These are phyloP conservation scores for Uropetala carovei DNA, from an alignment of 2,888 invertebrate species.

Conservation along the genomic window DNA sequence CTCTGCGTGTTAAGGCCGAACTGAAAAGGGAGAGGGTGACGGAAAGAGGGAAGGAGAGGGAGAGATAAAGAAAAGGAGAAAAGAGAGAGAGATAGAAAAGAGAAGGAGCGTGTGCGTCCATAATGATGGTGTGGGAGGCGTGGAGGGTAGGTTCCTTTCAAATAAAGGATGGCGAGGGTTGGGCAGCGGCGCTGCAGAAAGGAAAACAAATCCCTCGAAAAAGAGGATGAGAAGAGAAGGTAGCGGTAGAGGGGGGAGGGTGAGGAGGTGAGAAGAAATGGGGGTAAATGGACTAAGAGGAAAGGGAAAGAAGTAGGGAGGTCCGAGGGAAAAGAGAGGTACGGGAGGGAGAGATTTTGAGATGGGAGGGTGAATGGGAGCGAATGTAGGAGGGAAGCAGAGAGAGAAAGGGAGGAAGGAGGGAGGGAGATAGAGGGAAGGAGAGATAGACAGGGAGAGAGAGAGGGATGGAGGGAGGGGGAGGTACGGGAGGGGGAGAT, in stretches of 20 bases:
- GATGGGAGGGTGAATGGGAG: background rate
- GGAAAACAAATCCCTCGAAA: constrained; percentile 19
- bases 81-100: too few species aligned
- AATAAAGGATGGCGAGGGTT: background rate
- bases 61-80: background rate
- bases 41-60: background rate
- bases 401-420: background rate
- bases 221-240: background rate
- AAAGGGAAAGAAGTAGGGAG: too few species aligned
- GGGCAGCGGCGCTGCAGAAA: constrained; percentile 23
- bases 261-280: background rate
- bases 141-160: background rate
- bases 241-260: background rate
- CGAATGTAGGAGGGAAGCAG: background rate
- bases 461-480: too few species aligned
- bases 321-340: background rate
- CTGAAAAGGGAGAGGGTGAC: background rate
- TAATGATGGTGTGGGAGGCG: background rate
- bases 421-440: too few species aligned
- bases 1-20: background rate
- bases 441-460: too few species aligned
- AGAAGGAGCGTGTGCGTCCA: background rate
- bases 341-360: background rate
- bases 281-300: background rate
- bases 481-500: too few species aligned